Evolutionary conservation across 2,113 vertebrate genomes (phyloP), one percentile per base, ranked within the genome.

Genomic region (Laticauda laticaudata): DNA sequence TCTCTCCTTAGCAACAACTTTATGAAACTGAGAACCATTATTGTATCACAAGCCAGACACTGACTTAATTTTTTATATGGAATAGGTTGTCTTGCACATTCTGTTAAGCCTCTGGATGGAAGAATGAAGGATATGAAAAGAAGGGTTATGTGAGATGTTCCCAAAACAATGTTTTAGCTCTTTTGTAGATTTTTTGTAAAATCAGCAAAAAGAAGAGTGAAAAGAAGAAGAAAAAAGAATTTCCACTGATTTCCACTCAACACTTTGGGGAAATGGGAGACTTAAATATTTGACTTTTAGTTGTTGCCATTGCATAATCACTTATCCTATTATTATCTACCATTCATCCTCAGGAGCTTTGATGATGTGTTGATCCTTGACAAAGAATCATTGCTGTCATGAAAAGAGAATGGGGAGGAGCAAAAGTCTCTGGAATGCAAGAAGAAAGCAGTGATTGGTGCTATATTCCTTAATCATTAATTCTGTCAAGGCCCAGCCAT

Each of bases 1-100:
- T 9, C 21, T 29, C 15, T 81, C 88, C 88, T 92, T 89, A 92
- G 91, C 51, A 90, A 90, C 69, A 86, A 55, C 43, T 86, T 59
- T 51, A 90, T 24, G 21, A 90, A 21, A 89, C 9, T 90, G 43
- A 90, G 39, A 93, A 53, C 6, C 11, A 86, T 43, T 54, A 26
- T 39, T 86, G 56, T 86, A 51, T 59, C 39, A 85, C 54, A 56
- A 89, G n/a, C 54, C 23, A 21, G 85, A 29, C 26, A 85, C 10
- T 57, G 51, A n/a, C 45, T 64, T 91, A 8, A 39, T 85, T 56
- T 21, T 23, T 88, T 51, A 14, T 89, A 90, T 34, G 45, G 24
- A 26, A 92, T 39, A 34, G 29, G 29, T 34, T 39, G 20, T 34
- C 56, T n/a, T 26, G 57, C 56, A 64, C n/a, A 64, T 7, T 51